phyloP scores from a whole-genome alignment of 2,113 vertebrate species.

The Myotis davidii region DNA sequence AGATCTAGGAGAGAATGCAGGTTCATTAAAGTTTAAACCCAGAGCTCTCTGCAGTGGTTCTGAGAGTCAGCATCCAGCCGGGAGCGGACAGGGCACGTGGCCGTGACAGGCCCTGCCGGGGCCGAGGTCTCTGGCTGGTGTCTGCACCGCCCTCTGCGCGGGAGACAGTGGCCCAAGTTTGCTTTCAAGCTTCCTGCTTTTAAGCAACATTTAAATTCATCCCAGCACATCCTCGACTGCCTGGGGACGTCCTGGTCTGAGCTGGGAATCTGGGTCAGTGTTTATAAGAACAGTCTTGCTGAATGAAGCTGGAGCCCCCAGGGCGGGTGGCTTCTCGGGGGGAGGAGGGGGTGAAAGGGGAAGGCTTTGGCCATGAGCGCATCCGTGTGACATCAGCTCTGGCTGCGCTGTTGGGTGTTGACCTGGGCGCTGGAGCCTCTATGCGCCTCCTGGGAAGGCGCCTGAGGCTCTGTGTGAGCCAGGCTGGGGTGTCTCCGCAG shows the following conservation, averaged over 20 bases:
- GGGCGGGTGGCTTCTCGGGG: neutral
- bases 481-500: fast-evolving
- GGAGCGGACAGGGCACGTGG: neutral
- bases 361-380: neutral
- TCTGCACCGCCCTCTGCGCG: fast-evolving
- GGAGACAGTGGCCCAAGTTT: neutral
- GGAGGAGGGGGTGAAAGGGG: fast-evolving
- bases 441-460: neutral
- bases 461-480: neutral
- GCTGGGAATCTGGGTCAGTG: constrained; percentile 83
- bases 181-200: neutral
- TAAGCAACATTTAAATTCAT: constrained; percentile 61
- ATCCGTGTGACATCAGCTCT: fast-evolving
- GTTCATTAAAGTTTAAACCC: constrained; percentile 50
- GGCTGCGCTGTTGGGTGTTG: neutral
- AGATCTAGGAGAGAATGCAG: constrained; percentile 42
- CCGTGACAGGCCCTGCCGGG: neutral
- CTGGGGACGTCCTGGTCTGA: constrained; percentile 73
- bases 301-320: constrained; percentile 43
- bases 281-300: constrained; percentile 61
- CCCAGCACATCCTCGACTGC: constrained; percentile 41
- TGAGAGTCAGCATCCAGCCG: neutral
- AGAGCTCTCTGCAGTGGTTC: neutral
- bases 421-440: neutral
- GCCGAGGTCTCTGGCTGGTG: neutral